Evolutionary conservation across 2,888 invertebrate species (phyloP), one percentile per base, ranked within the genome.

Genomic region (Hylaea fasciaria): DNA sequence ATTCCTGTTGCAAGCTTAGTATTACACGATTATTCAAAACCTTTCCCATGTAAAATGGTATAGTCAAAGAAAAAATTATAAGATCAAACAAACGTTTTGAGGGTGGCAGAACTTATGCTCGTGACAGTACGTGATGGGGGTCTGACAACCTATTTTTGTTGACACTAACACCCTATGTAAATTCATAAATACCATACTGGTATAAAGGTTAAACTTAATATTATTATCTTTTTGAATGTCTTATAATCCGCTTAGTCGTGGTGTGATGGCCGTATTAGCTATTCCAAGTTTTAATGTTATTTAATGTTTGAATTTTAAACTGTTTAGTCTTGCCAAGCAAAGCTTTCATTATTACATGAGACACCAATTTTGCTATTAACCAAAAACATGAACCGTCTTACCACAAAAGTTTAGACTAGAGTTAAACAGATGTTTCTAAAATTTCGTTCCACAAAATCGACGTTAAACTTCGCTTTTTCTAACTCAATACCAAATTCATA

Each of bases 121-220:
- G 61, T 71, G 68, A 70, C 68, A 70, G 68, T 63, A 70, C 69
- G 61, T 80, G 80, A 80, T 62, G 59, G 72, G 71, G 79, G 81
- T 80, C 71, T 81, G 82, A 82, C 82, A 77, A 72, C 70, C 76
- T 76, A 80, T 82, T 81, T 81, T 74, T 67, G 79, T 74, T 71
- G 60, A 66, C 68, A 68, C 55, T 59, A 64, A 61, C 59, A 65
- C 67, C 62, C 64, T 64, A 67, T 69, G 57, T 62, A 62, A 64
- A 62, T 49, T 59, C 52, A 62, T 62, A 66, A 65, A 62, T 54
- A 56, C 37, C 53, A 51, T 40, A 16, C 44, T 14, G 41, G 40
- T 17, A 49, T 48, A 46, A 62, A 52, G 56, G 44, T 58, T 62
- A 57, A 58, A 53, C 32, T 65, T 41, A 17, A 48, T 17, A 44